Base-by-base conservation (phyloP, 1,140 invertebrate genomes). In the Drosophila tristis region DNA sequence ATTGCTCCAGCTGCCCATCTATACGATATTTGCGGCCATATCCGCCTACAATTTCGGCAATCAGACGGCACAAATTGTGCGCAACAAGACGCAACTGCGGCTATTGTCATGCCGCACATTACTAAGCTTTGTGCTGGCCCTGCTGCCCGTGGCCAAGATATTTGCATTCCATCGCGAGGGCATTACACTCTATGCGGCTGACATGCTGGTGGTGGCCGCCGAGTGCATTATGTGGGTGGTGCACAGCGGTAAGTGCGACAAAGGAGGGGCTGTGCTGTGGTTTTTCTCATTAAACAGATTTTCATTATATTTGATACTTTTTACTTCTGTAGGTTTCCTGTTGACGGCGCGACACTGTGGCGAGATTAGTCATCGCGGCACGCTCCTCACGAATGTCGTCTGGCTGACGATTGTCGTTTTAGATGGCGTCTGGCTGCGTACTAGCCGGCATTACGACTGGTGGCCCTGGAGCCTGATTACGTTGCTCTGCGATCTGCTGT, bases 31-130 rank as follows among this genome's bases (percentile, higher is more conserved):
- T 65, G 95, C 96, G 6, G 93, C 96, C 23, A 89, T 94, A 50
- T 97, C 96, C 31, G 94, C 95, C 2, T 98, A 95, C 92, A 96
- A 96, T 91, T 94, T 95, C 68, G 96, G 96, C 16, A 93, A 93
- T 78, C 94, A 94, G 72, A 92, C 91, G 35, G 92, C 93, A 48
- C 93, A 93, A 93, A 94, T 74, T 93, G 92, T 75, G 71, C 92
- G 53, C 94, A 95, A 95, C 70, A 93, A 91, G 63, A 80, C 91
- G n/a, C 95, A 95, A 78, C 92, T 95, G 76, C 90, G 93, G 48
- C 92, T 94, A 35, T 93, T 97, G 68, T 93, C 94, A 45, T 77
- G 95, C 13, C 94, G 97, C 61, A 93, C 94, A 71, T 80, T 95
- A 15, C 78, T 95, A 15, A 93, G 94, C 29, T 54, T 96, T 57